These are phyloP conservation scores for Narcine bancroftii DNA, from an alignment of 2,113 vertebrate species.

Conservation along the genomic window DNA sequence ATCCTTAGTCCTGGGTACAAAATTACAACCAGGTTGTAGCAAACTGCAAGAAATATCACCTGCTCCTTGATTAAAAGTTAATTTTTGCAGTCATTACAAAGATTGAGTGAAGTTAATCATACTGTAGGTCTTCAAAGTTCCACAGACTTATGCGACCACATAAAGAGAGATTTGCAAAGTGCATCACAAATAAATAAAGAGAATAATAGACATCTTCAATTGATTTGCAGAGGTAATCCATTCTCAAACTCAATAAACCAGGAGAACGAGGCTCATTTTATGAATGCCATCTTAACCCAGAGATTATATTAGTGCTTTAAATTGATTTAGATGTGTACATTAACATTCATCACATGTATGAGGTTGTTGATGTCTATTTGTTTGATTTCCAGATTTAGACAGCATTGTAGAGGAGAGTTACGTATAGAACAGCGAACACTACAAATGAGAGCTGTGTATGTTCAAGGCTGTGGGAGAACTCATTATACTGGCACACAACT, in stretches of 20 bases:
- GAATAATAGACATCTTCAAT: neutral
- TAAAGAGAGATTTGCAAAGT: neutral
- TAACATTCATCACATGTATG: neutral
- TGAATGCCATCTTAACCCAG: neutral
- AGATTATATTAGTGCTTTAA: neutral
- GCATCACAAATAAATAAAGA: neutral
- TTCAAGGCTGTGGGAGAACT: neutral
- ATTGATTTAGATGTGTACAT: neutral
- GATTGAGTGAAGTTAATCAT: neutral
- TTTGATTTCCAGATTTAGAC: neutral
- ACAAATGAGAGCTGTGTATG: neutral
- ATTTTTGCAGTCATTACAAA: neutral
- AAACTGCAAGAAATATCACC: neutral
- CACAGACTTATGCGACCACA: neutral
- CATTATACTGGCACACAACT: neutral
- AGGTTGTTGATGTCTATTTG: neutral
- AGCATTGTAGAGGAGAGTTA: neutral
- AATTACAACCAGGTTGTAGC: neutral
- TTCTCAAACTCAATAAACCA: neutral
- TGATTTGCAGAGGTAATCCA: neutral
- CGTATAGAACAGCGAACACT: neutral
- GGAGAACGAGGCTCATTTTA: neutral
- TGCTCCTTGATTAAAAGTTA: neutral
- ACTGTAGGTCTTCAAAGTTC: neutral
- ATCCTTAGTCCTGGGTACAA: neutral